Evolutionary conservation across 2,113 vertebrate species (phyloP).

Genomic region (Dicaeum eximium): DNA sequence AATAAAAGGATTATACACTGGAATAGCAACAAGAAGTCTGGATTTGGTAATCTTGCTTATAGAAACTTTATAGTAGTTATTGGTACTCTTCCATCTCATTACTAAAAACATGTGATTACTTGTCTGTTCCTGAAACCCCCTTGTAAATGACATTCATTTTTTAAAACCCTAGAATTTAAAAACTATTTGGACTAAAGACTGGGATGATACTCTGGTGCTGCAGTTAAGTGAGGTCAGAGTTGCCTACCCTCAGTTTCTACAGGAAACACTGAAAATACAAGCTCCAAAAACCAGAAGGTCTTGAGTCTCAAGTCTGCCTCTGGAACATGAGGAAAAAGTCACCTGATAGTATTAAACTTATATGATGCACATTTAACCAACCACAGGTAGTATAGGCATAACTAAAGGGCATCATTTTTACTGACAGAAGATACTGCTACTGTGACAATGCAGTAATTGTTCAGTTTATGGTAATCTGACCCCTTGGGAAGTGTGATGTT

Average conservation of each 20-base stretch:
- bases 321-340: background rate
- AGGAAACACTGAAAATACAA: background rate
- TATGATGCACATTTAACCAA: background rate
- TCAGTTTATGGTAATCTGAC: background rate
- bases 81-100: background rate
- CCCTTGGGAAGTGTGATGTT: background rate
- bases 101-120: background rate
- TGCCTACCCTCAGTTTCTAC: background rate
- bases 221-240: background rate
- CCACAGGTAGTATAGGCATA: background rate
- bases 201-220: background rate
- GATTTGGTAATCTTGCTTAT: background rate
- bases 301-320: background rate
- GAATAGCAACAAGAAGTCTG: background rate
- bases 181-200: background rate
- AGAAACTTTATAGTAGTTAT: background rate
- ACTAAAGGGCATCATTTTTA: background rate
- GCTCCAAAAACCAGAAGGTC: background rate
- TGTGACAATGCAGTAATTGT: background rate
- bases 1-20: background rate
- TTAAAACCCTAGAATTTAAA: background rate
- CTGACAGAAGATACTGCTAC: background rate
- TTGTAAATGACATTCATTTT: accelerated
- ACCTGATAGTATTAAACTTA: background rate
- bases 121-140: background rate